Evolutionary conservation across 1,140 invertebrate species (phyloP).

Genomic region (Bombus sylvicola): DNA sequence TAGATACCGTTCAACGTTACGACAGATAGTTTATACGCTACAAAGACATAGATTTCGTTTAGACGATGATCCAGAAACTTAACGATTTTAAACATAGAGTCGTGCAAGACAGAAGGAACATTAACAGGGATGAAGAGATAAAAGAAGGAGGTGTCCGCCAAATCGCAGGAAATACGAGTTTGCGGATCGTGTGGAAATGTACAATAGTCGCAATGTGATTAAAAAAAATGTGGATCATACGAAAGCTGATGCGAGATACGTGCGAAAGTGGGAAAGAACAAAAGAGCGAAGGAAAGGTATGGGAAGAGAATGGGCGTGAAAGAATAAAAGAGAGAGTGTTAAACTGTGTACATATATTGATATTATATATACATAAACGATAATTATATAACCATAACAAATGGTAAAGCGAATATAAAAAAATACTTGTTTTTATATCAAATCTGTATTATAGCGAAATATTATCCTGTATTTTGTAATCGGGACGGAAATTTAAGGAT

Average conservation of each 20-base stretch:
- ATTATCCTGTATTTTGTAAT: slow-evolving; percentile 83
- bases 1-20: slow-evolving; percentile 12
- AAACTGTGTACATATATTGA: slow-evolving; percentile 81
- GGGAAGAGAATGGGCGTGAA: slow-evolving; percentile 65
- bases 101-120: slow-evolving; percentile 40
- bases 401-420: slow-evolving; percentile 77
- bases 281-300: slow-evolving; percentile 53
- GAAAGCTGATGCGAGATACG: slow-evolving; percentile 51
- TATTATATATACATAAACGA: slow-evolving; percentile 76
- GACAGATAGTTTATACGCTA: not conserved
- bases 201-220: slow-evolving; percentile 82
- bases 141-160: slow-evolving; percentile 58
- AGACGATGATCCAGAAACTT: not conserved
- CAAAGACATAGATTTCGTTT: slow-evolving; percentile 20
- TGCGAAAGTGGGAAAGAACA: slow-evolving; percentile 18
- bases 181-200: slow-evolving; percentile 78
- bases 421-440: slow-evolving; percentile 82
- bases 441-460: slow-evolving; percentile 81
- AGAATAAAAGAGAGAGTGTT: slow-evolving; percentile 65
- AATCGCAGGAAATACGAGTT: slow-evolving; percentile 68
- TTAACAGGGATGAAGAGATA: slow-evolving; percentile 41
- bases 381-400: slow-evolving; percentile 75
- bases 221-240: slow-evolving; percentile 42
- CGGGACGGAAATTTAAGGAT: slow-evolving; percentile 74
- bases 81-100: slow-evolving; percentile 42